A percentile compares a stretch with the other conserved stretches of the same genome.
These are phyloP conservation scores for Balaeniceps rex DNA, from an alignment of 2,113 vertebrate genomes.

Conservation along the genomic window DNA sequence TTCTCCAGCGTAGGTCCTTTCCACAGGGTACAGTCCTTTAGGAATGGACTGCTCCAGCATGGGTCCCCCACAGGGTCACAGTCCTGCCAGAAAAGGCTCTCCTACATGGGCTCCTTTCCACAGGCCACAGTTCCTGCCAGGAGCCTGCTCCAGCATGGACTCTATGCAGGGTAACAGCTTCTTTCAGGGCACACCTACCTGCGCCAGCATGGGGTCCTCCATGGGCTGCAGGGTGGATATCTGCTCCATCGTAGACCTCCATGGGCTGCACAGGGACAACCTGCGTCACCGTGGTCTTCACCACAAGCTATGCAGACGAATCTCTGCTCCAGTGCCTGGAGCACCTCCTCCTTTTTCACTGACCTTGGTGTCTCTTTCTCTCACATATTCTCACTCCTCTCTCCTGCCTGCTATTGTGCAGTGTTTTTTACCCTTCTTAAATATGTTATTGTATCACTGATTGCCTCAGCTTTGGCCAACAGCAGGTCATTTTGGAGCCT, in stretches of 20 bases:
- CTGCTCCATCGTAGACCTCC: not conserved
- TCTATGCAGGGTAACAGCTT: not conserved
- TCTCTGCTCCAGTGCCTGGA: not conserved
- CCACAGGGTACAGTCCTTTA: not conserved
- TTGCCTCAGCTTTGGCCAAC: not conserved
- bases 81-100: not conserved
- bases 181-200: not conserved
- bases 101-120: not conserved
- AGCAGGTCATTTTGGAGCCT: rapidly evolving
- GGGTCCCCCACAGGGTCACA: not conserved
- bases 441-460: not conserved
- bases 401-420: not conserved
- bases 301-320: not conserved
- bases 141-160: not conserved
- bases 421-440: not conserved
- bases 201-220: not conserved
- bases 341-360: not conserved
- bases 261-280: not conserved
- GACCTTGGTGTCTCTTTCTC: not conserved
- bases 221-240: not conserved
- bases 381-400: too few species aligned
- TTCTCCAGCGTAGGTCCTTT: too few species aligned
- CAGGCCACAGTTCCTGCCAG: not conserved
- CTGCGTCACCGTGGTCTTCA: not conserved
- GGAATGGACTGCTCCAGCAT: not conserved